phyloP scores from a whole-genome alignment of 2,888 invertebrate genomes.

The Polymixis lichenea region DNA sequence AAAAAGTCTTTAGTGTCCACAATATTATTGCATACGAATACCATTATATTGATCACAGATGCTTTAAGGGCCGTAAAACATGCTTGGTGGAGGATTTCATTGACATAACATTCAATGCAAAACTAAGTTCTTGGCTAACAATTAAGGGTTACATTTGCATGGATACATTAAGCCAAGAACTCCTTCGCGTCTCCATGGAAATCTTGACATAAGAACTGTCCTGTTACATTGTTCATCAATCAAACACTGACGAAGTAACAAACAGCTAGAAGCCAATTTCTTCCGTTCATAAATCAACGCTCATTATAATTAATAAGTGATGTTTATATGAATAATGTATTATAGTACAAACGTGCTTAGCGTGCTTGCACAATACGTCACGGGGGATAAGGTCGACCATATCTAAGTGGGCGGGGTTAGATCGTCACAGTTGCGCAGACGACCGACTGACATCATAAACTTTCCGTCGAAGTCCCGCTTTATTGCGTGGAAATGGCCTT shows the following conservation, averaged over 20 bases:
- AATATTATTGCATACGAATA: background rate
- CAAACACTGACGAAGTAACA: background rate
- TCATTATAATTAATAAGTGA: background rate
- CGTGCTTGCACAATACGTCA: constrained; percentile 29
- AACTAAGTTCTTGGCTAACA: background rate
- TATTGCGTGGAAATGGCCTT: constrained; percentile 33
- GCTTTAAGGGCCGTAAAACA: background rate
- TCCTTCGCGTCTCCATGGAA: background rate
- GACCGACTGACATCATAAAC: constrained; percentile 42
- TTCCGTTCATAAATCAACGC: constrained; percentile 5
- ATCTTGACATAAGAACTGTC: background rate
- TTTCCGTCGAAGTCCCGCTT: constrained; percentile 46
- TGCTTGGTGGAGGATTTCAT: background rate
- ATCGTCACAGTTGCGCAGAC: constrained; percentile 34
- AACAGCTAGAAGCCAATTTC: background rate
- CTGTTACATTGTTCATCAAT: background rate
- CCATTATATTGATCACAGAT: background rate
- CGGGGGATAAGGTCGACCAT: constrained; percentile 41
- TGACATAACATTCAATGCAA: background rate
- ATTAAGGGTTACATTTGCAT: background rate
- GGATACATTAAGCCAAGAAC: background rate
- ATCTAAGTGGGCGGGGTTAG: constrained; percentile 63
- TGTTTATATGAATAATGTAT: constrained; percentile 14
- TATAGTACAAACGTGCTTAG: background rate
- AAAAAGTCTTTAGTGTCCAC: background rate